These are phyloP conservation scores for Pachymerium ferrugineum DNA, from an alignment of 2,888 invertebrate genomes.

Conservation along the genomic window DNA sequence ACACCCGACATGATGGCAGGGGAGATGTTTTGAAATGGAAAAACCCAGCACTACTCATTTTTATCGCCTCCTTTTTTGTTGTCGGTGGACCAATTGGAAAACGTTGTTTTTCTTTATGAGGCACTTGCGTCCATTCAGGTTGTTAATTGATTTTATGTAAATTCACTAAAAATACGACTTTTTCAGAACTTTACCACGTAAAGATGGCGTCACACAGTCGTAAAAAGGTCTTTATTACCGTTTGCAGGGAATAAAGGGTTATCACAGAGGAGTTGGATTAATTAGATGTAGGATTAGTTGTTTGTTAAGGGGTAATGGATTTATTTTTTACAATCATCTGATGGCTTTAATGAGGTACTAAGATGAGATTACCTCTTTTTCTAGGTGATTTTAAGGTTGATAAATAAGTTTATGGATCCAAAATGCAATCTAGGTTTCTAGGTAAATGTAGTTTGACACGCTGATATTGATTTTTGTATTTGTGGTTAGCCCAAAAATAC, in stretches of 20 bases:
- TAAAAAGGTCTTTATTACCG: not conserved
- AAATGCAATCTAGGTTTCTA: too few relatives aligned
- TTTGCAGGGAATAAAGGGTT: constrained; percentile 4
- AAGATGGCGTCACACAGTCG: not conserved
- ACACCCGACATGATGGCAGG: constrained; percentile 1
- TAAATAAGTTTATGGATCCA: not conserved
- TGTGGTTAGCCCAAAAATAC: too few relatives aligned
- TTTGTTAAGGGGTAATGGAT: not conserved
- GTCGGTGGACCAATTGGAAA: constrained; percentile 14
- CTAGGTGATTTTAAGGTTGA: not conserved
- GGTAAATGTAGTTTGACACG: too few relatives aligned
- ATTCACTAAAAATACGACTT: not conserved
- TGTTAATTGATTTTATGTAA: constrained; percentile 21
- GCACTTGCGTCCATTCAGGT: constrained; percentile 13
- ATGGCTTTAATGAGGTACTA: not conserved
- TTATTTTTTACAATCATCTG: not conserved
- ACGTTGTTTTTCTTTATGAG: constrained; percentile 10
- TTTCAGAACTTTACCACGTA: not conserved
- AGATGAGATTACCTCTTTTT: too few relatives aligned
- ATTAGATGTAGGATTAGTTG: not conserved
- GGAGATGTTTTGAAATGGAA: constrained; percentile 18
- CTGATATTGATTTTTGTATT: too few relatives aligned
- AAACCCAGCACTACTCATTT: not conserved
- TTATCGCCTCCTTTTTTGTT: constrained; percentile 7
- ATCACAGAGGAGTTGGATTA: constrained; percentile 4